Evolutionary conservation across 2,113 vertebrate genomes (phyloP).

Genomic region (Pseudorectes ferrugineus): DNA sequence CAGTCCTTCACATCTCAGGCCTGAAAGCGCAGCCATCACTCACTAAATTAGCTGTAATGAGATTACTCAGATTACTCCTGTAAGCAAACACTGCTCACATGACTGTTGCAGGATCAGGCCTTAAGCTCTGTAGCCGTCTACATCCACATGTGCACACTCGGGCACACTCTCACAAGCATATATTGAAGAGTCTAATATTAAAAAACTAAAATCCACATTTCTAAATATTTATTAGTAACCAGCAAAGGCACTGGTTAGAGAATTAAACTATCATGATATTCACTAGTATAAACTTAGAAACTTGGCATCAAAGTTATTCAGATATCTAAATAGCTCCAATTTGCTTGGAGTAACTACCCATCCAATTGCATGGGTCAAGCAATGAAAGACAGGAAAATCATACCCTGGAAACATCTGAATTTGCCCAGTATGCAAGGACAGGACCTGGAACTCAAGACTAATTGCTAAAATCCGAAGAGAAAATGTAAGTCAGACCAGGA

Average conservation of each 20-base stretch:
- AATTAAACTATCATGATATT: not conserved
- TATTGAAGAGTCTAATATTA: not conserved
- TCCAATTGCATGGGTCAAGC: not conserved
- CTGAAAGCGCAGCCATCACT: not conserved
- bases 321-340: not conserved
- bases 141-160: not conserved
- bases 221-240: not conserved
- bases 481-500: not conserved
- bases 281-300: not conserved
- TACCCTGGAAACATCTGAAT: not conserved
- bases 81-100: conserved; percentile 11
- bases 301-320: not conserved
- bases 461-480: not conserved
- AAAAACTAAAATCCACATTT: not conserved
- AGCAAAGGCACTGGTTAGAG: not conserved
- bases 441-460: not conserved
- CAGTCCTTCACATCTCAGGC: not conserved
- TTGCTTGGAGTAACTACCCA: not conserved
- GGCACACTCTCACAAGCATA: not conserved
- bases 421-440: not conserved
- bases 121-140: not conserved
- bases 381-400: not conserved
- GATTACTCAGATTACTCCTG: not conserved
- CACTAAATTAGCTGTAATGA: not conserved
- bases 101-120: not conserved